phyloP scores from a whole-genome alignment of 1,140 invertebrate genomes.

The Habropoda laboriosa region DNA sequence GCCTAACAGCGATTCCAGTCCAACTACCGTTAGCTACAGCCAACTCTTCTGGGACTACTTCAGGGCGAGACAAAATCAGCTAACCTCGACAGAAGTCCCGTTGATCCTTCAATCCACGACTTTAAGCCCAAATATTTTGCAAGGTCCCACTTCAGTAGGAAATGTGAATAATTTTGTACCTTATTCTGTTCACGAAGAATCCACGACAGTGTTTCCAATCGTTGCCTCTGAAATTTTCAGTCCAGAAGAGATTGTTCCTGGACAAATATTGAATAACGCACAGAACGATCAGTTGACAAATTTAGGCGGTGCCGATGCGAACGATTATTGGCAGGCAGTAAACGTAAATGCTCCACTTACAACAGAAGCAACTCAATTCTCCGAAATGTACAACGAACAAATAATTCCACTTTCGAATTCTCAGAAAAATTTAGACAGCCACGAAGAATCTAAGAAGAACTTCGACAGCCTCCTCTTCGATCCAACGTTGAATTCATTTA shows the following conservation, averaged over 20 bases:
- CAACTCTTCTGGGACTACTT: conserved; percentile 72
- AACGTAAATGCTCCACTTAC: background rate
- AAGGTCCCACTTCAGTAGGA: conserved; percentile 13
- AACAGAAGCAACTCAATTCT: background rate
- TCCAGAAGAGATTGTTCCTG: background rate
- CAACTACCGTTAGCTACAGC: conserved; percentile 50
- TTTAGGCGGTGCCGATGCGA: background rate
- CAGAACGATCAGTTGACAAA: background rate
- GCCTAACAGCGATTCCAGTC: background rate
- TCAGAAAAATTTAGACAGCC: background rate
- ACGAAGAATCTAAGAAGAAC: background rate
- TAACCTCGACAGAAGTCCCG: background rate
- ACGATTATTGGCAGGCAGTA: background rate
- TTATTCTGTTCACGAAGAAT: conserved; percentile 19
- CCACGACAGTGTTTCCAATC: conserved; percentile 31
- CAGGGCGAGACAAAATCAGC: conserved; percentile 56
- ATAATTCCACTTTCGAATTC: background rate
- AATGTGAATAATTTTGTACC: conserved; percentile 37
- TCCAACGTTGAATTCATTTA: background rate
- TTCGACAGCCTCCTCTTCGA: background rate
- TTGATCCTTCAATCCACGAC: conserved; percentile 1
- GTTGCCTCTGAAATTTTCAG: background rate
- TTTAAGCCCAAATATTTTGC: conserved; percentile 1
- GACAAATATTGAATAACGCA: background rate
- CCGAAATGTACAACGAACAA: background rate